Evolutionary conservation across 2,797 vertebrate species (phyloP).

Genomic region (Sebastes steindachneri): DNA sequence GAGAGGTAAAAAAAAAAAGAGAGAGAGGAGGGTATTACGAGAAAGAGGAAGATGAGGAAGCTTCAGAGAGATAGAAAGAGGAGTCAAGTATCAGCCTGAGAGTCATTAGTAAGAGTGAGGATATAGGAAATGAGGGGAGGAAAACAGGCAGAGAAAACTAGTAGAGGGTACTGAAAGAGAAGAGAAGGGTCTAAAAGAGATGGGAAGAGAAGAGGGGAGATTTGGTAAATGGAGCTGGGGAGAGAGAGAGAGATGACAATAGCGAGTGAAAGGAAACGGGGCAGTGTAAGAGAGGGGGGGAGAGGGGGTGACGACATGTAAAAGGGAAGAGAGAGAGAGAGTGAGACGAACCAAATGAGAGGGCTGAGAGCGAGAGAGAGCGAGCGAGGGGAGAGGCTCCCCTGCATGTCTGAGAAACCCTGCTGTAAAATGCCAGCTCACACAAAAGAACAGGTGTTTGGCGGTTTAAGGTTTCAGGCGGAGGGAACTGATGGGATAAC

Average conservation of each 20-base stretch:
- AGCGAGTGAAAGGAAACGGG: slow-evolving; percentile 30
- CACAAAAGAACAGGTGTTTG: slow-evolving; percentile 88
- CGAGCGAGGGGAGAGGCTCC: slow-evolving; percentile 51
- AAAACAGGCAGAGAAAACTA: slow-evolving; percentile 1
- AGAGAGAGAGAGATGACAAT: slow-evolving; percentile 48
- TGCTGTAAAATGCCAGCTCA: slow-evolving; percentile 79
- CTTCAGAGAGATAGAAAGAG: slow-evolving; percentile 4
- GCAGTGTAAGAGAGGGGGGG: background rate
- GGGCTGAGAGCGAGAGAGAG: slow-evolving; percentile 21
- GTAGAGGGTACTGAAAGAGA: background rate
- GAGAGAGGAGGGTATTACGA: background rate
- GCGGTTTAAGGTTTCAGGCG: slow-evolving; percentile 82
- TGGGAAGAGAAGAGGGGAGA: background rate
- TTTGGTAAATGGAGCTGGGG: slow-evolving; percentile 40
- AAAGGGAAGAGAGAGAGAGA: slow-evolving; percentile 38
- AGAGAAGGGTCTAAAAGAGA: slow-evolving; percentile 11
- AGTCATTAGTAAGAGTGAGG: slow-evolving; percentile 10
- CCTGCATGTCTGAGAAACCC: slow-evolving; percentile 70
- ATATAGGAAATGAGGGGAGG: background rate
- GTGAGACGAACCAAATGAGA: slow-evolving; percentile 33
- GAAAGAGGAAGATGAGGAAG: background rate
- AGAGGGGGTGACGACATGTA: slow-evolving; percentile 32
- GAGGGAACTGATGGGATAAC: slow-evolving; percentile 75
- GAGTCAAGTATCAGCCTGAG: background rate
- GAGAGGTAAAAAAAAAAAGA: background rate